These are phyloP conservation scores for Hormaphis cornu DNA, from an alignment of 1,140 invertebrate genomes.

Conservation along the genomic window DNA sequence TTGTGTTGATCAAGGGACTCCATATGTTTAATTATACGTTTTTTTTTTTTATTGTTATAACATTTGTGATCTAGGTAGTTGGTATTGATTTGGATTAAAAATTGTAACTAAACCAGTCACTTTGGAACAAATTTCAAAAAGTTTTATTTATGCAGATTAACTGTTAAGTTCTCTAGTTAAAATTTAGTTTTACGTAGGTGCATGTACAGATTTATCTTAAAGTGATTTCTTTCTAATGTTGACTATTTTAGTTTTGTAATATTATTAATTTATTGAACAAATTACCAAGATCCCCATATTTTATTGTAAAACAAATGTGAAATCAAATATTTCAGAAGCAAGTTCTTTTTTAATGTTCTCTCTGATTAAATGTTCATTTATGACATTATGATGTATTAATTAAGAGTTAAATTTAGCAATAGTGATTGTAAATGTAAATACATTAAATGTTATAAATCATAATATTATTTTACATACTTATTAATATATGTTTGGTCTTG, in stretches of 20 bases:
- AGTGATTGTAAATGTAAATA: constrained; percentile 3
- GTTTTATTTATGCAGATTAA: too few relatives aligned
- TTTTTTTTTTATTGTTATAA: too few relatives aligned
- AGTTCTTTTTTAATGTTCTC: neutral
- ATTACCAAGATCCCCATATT: neutral
- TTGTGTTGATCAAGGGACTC: neutral
- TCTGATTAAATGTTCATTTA: constrained; percentile 1
- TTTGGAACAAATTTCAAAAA: too few relatives aligned
- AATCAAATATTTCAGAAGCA: neutral
- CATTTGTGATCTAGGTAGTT: neutral
- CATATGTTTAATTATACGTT: too few relatives aligned
- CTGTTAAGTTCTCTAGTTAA: too few relatives aligned
- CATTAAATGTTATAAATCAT: constrained; percentile 8
- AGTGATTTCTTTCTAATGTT: neutral
- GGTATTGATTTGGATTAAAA: neutral
- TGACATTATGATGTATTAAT: constrained; percentile 8
- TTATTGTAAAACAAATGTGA: neutral
- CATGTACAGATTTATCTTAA: neutral
- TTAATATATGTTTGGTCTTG: neutral
- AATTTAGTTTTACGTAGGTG: too few relatives aligned
- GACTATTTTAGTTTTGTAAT: neutral
- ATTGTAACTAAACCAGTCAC: neutral
- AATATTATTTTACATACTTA: too few relatives aligned
- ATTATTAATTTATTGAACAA: neutral
- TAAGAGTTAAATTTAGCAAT: neutral